phyloP scores from a whole-genome alignment of 2,797 vertebrate species.

The Gorsachius magnificus region DNA sequence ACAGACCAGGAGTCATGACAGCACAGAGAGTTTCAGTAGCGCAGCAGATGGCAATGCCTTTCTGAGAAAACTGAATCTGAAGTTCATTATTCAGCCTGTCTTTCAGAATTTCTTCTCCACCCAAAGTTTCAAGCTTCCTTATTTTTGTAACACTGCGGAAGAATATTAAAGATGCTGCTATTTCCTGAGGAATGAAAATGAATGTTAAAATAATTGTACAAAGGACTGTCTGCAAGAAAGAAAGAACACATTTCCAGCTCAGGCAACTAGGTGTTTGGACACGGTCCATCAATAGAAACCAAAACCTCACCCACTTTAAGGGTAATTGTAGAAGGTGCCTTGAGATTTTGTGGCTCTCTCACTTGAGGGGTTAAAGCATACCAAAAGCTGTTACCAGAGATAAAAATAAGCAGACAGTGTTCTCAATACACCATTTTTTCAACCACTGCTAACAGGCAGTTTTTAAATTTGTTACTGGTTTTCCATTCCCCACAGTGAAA shows the following conservation, averaged over 20 bases:
- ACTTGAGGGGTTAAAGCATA: background rate
- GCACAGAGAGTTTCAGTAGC: background rate
- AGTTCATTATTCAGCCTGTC: slow-evolving; percentile 36
- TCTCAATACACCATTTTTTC: background rate
- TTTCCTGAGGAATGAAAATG: background rate
- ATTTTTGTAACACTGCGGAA: background rate
- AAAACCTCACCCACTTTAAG: background rate
- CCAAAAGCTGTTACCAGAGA: background rate
- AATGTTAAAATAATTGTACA: background rate
- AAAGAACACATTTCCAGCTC: background rate
- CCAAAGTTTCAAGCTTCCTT: background rate
- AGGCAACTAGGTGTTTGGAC: background rate
- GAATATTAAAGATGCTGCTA: background rate
- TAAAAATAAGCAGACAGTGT: background rate
- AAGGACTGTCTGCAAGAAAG: background rate
- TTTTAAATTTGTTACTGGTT: background rate
- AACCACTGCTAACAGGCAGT: background rate
- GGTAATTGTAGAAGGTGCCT: background rate
- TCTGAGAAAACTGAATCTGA: slow-evolving; percentile 10
- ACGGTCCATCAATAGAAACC: background rate
- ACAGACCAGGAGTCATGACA: slow-evolving; percentile 35
- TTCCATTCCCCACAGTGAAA: background rate
- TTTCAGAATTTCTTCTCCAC: slow-evolving; percentile 35
- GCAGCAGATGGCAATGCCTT: slow-evolving; percentile 11
- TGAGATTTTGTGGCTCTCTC: background rate